A percentile compares a stretch with the other conserved stretches of the same genome.
These are phyloP conservation scores for Adelognathus sp. DNA, from an alignment of 2,888 invertebrate genomes.

Conservation along the genomic window DNA sequence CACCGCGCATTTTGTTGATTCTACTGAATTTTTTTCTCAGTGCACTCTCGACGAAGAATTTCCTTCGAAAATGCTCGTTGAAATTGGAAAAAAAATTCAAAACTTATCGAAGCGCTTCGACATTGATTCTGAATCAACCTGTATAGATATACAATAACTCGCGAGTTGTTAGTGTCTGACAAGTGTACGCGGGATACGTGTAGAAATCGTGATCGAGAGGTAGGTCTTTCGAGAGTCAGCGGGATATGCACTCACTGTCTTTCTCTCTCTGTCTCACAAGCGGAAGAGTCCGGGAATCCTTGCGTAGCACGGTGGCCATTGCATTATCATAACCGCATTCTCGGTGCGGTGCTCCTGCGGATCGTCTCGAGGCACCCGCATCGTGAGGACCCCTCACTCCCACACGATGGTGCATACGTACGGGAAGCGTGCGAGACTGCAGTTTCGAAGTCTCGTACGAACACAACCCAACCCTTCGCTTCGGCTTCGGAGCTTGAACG, in stretches of 20 bases:
- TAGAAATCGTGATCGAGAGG: slow-evolving; percentile 60
- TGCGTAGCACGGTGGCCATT: slow-evolving; percentile 80
- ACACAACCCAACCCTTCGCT: slow-evolving; percentile 34
- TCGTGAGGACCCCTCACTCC: slow-evolving; percentile 55
- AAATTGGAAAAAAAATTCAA: no score
- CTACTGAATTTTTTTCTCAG: no score
- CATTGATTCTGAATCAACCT: no score
- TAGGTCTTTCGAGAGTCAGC: slow-evolving; percentile 57
- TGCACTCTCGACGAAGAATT: no score
- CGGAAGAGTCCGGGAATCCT: slow-evolving; percentile 67
- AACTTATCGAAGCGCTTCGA: no score
- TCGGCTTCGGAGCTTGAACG: background rate
- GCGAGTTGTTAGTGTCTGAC: slow-evolving; percentile 54
- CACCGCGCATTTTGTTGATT: no score
- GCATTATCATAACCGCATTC: slow-evolving; percentile 81
- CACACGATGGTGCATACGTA: background rate
- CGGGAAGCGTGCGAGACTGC: background rate
- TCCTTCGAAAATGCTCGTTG: no score
- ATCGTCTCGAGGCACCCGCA: slow-evolving; percentile 45
- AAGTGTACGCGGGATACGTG: slow-evolving; percentile 53
- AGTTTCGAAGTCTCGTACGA: slow-evolving; percentile 8
- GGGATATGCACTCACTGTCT: slow-evolving; percentile 33
- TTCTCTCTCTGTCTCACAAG: slow-evolving; percentile 29
- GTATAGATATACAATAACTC: slow-evolving; percentile 46
- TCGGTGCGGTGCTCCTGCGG: slow-evolving; percentile 72